These are phyloP conservation scores for Conus canariensis DNA, from an alignment of 2,888 invertebrate genomes.

Conservation along the genomic window DNA sequence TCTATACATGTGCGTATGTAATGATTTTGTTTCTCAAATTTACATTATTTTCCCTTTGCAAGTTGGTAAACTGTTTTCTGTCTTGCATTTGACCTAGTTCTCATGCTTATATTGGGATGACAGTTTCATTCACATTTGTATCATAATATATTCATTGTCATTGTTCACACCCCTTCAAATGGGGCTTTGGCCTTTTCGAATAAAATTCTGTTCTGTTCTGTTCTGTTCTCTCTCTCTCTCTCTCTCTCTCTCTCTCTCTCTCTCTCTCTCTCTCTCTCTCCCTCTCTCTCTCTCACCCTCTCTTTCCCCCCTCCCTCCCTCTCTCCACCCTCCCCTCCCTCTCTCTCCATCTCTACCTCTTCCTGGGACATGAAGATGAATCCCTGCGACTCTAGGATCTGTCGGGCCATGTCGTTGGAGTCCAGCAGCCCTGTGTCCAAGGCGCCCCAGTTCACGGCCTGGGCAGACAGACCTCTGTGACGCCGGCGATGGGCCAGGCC, in stretches of 20 bases:
- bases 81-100: too few relatives aligned
- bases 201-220: too few relatives aligned
- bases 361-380: conserved; percentile 31
- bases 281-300: not conserved
- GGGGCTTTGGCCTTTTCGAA: too few relatives aligned
- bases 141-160: too few relatives aligned
- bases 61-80: too few relatives aligned
- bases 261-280: not conserved
- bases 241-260: not conserved
- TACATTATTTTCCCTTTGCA: too few relatives aligned
- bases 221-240: not conserved
- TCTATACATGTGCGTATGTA: too few relatives aligned
- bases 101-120: too few relatives aligned
- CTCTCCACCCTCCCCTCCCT: not conserved
- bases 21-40: too few relatives aligned
- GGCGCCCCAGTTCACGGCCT: conserved; percentile 66
- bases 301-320: not conserved
- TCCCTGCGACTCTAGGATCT: conserved; percentile 34
- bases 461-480: conserved; percentile 51
- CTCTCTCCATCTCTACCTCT: not conserved
- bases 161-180: too few relatives aligned
- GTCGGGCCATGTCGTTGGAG: conserved; percentile 12
- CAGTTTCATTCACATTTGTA: too few relatives aligned
- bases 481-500: conserved; percentile 57
- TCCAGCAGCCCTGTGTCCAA: conserved; percentile 58